Conservation (phyloP, 2,888 invertebrate species). For the Drosophila longiperda region DNA sequence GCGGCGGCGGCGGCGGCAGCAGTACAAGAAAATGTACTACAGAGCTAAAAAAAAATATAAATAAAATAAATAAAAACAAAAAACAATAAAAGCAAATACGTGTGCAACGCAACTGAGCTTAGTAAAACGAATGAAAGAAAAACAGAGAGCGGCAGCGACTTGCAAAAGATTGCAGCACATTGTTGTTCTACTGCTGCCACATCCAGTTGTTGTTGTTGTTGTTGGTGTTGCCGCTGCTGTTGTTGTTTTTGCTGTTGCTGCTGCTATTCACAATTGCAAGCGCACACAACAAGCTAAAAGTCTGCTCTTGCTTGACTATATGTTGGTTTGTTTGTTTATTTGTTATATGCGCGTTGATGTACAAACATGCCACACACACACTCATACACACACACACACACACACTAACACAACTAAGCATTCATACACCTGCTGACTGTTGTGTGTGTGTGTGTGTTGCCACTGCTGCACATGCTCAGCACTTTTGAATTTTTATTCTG, state of each 20-base stretch:
- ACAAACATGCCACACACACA: constrained; percentile 63
- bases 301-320: constrained; percentile 46
- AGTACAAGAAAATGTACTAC: constrained; percentile 56
- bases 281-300: constrained; percentile 64
- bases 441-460: constrained; percentile 36
- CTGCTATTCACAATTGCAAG: constrained; percentile 67
- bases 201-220: constrained; percentile 25
- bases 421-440: constrained; percentile 10
- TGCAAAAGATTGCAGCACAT: constrained; percentile 67
- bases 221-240: constrained; percentile 29
- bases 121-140: constrained; percentile 33
- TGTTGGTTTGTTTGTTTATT: constrained; percentile 59
- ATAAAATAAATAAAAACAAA: constrained; percentile 28
- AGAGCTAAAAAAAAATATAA: constrained; percentile 38
- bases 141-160: constrained; percentile 44
- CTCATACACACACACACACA: constrained; percentile 21
- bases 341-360: constrained; percentile 69
- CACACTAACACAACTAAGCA: background rate
- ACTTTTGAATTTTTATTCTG: constrained; percentile 70
- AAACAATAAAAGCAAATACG: constrained; percentile 55
- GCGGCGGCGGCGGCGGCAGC: constrained; percentile 19
- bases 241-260: constrained; percentile 39
- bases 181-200: constrained; percentile 55
- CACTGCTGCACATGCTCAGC: constrained; percentile 51
- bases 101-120: constrained; percentile 45